Percentiles rank a stretch among this genome's conserved stretches.
These are phyloP conservation scores for Chaetophractus vellerosus DNA, from an alignment of 2,797 vertebrate species.

Conservation along the genomic window DNA sequence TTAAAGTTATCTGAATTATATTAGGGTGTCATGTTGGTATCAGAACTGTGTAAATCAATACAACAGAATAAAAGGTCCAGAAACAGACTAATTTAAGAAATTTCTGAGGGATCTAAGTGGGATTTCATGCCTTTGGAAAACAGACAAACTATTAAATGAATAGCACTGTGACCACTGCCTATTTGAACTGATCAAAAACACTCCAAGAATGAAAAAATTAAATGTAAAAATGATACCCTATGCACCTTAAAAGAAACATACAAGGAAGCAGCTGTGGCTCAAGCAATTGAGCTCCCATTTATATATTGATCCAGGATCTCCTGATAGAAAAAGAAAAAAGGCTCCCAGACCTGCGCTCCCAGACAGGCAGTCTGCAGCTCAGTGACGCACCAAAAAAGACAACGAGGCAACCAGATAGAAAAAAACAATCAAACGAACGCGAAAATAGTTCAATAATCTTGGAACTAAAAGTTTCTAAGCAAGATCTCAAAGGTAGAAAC, in stretches of 20 bases:
- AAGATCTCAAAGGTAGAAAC: background rate
- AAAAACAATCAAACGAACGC: background rate
- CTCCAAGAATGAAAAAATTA: background rate
- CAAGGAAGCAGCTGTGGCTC: background rate
- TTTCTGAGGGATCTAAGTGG: background rate
- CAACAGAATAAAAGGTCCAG: constrained; percentile 17
- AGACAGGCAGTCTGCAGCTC: no score
- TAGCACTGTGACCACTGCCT: background rate
- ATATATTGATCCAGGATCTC: no score
- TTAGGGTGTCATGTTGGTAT: background rate
- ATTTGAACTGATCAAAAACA: constrained; percentile 18
- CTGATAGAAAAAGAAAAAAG: no score
- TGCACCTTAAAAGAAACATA: background rate
- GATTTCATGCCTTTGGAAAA: constrained; percentile 22
- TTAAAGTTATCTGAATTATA: constrained; percentile 29
- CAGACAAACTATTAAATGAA: background rate
- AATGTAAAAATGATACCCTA: constrained; percentile 19
- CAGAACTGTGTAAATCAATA: background rate
- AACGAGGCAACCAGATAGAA: background rate
- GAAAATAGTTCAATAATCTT: background rate
- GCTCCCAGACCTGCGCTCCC: no score
- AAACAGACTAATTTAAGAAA: constrained; percentile 47
- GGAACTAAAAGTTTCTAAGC: background rate
- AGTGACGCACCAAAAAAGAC: background rate
- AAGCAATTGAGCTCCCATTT: no score